Evolutionary conservation across 2,113 vertebrate species (phyloP).

Genomic region (Raphicerus campestris): DNA sequence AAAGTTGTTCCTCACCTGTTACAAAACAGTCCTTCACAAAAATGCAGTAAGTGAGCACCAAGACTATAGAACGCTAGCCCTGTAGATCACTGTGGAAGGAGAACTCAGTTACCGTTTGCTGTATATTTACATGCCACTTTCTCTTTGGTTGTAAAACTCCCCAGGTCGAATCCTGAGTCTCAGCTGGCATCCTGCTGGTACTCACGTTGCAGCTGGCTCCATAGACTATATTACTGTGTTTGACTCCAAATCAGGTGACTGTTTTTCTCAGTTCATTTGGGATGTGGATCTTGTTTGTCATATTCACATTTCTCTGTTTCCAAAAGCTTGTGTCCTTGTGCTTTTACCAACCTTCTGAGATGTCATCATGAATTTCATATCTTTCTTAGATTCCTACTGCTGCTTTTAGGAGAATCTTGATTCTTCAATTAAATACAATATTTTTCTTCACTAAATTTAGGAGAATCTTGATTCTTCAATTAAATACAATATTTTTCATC

Average conservation of each 20-base stretch:
- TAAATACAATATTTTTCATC: neutral
- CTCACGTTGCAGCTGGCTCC: slow-evolving; percentile 87
- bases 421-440: neutral
- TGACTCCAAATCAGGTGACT: slow-evolving; percentile 85
- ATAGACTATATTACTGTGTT: slow-evolving; percentile 87
- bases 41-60: neutral
- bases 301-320: slow-evolving; percentile 10
- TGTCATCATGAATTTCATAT: neutral
- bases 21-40: neutral
- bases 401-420: neutral
- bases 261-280: slow-evolving; percentile 41
- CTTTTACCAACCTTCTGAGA: neutral
- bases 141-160: slow-evolving; percentile 19
- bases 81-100: neutral
- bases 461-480: neutral
- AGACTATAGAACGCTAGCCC: neutral
- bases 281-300: neutral
- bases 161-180: slow-evolving; percentile 91
- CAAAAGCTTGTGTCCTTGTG: neutral
- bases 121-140: slow-evolving; percentile 28
- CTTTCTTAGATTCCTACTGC: neutral
- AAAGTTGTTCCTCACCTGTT: neutral
- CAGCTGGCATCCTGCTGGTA: slow-evolving; percentile 89
- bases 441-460: neutral
- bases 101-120: neutral